phyloP scores from a whole-genome alignment of 2,113 vertebrate species.

The Ammodytes dubius region DNA sequence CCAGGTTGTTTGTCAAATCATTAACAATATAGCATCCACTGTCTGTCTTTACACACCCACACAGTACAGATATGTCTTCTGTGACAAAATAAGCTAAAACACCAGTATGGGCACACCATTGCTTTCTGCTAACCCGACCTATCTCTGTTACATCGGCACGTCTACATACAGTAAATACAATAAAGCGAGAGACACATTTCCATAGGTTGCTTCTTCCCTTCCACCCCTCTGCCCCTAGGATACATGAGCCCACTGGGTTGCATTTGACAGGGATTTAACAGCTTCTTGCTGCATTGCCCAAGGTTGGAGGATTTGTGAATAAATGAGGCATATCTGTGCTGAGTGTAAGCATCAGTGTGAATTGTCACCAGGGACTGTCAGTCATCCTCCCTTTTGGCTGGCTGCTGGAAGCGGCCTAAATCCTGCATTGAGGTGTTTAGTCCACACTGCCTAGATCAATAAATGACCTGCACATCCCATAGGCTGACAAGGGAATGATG shows the following conservation, averaged over 20 bases:
- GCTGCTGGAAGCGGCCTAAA: constrained; percentile 21
- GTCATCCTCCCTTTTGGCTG: constrained; percentile 13
- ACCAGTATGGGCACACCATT: background rate
- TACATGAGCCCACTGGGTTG: constrained; percentile 8
- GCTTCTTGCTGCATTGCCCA: constrained; percentile 36
- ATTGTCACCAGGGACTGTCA: constrained; percentile 35
- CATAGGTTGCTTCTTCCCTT: constrained; percentile 23
- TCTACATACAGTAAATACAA: background rate
- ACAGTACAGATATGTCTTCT: background rate
- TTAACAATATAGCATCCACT: background rate
- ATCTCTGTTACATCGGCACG: background rate
- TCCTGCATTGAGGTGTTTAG: constrained; percentile 33
- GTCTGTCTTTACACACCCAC: background rate
- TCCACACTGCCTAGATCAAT: constrained; percentile 36
- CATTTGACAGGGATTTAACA: constrained; percentile 37
- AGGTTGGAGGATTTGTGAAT: constrained; percentile 54
- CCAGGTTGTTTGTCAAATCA: background rate
- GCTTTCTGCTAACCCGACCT: background rate
- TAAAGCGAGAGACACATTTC: constrained; percentile 17
- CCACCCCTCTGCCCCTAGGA: background rate
- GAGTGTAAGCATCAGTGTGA: constrained; percentile 8
- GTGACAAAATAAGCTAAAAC: background rate
- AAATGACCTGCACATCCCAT: constrained; percentile 28
- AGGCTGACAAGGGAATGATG: background rate
- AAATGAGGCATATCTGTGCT: constrained; percentile 50